Conservation (phyloP, 2,797 vertebrate species). For the Eulemur mongoz region DNA sequence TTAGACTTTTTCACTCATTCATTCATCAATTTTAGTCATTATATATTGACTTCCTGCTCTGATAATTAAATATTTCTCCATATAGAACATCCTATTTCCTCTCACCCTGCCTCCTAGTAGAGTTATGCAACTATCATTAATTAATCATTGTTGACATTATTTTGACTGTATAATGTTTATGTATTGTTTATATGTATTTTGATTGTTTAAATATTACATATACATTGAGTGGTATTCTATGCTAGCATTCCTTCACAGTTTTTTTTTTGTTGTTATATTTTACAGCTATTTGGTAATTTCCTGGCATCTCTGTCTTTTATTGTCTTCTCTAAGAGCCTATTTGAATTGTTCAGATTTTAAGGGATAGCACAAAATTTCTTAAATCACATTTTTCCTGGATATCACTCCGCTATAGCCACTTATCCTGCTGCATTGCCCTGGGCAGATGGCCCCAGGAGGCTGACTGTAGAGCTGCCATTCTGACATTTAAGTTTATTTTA, state of each 20-base stretch:
- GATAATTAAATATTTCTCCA: neutral
- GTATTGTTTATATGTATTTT: neutral
- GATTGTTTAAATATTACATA: neutral
- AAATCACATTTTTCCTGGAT: neutral
- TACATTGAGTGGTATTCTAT: neutral
- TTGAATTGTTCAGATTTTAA: neutral
- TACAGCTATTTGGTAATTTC: neutral
- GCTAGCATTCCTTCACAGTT: neutral
- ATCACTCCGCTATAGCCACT: neutral
- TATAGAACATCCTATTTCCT: neutral
- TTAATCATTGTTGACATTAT: neutral
- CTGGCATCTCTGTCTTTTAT: neutral
- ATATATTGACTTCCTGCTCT: neutral
- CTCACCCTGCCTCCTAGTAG: neutral
- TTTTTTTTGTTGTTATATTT: neutral
- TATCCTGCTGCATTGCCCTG: neutral
- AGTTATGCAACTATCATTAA: neutral
- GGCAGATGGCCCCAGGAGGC: neutral
- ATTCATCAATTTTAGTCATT: neutral
- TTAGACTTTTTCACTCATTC: neutral
- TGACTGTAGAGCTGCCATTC: neutral
- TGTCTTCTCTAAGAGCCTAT: neutral
- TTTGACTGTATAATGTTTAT: neutral
- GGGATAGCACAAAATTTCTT: neutral
- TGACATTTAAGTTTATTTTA: neutral